Evolutionary conservation across 2,797 vertebrate species (phyloP), one percentile per base, ranked within the genome.

Genomic region (Pitangus sulphuratus): DNA sequence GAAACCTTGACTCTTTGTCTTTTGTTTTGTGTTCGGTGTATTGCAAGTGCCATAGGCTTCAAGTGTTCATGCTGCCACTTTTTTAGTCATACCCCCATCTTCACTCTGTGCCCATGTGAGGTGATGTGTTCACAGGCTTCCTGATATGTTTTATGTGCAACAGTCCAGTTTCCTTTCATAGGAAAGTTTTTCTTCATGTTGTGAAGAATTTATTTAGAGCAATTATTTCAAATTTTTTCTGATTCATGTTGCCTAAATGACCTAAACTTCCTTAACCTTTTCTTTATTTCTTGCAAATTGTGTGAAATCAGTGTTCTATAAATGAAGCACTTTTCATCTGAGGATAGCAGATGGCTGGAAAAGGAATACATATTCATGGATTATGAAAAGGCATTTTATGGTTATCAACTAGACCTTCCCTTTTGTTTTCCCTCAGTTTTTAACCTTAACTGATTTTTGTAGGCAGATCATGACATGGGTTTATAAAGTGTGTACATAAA

Each of bases 261-360:
- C 60, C 35, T 87, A 71, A 68, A 47, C 22, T 68, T 92, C 74
- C 72, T 66, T 69, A 91, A 71, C 15, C 30, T 70, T 94, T 87
- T 51, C 21, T 78, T 77, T 70, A 50, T 78, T 89, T 90, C 53
- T 83, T 80, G 21, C n/a, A 84, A 93, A 64, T 47, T 50, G 17
- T 57, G 11, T 74, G n/a, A 84, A 89, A 78, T 68, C n/a, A 35
- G 8, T 84, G 53, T 65, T 74, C 57, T 86, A 19, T 54, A 89
- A 84, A 60, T 64, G n/a, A 83, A 89, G 62, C 30, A 68, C 31
- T 60, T 26, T 82, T 91, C 51, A 45, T 85, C 57, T 68, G 61
- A 71, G n/a, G 15, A n/a, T 87, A 84, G 50, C 58, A 90, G 40
- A 75, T 91, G 68, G 31, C 68, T 91, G 60, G 19, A 71, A 89